Percentiles rank a stretch among this genome's conserved stretches.
Conservation (phyloP, 2,797 vertebrate genomes). For the Typhlichthys subterraneus region DNA sequence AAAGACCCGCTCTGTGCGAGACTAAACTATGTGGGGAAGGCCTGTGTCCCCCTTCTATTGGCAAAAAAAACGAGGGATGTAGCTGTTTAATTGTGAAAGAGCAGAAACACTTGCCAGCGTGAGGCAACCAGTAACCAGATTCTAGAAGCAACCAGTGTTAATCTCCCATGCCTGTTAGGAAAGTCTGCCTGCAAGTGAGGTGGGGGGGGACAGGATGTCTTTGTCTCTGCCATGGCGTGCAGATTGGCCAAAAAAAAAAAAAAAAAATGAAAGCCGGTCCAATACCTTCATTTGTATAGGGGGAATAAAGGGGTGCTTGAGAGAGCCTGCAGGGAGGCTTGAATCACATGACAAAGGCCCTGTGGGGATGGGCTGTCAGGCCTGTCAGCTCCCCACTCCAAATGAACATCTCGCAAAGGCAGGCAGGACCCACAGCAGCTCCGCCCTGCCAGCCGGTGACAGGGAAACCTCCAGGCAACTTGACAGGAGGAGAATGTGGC, state of each 20-base stretch:
- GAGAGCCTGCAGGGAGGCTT: constrained; percentile 80
- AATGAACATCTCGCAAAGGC: constrained; percentile 97
- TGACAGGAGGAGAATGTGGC: constrained; percentile 98
- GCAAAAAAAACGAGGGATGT: constrained; percentile 68
- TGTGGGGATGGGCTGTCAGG: constrained; percentile 95
- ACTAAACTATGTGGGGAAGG: constrained; percentile 59
- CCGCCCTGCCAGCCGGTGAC: constrained; percentile 87
- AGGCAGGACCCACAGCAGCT: constrained; percentile 82
- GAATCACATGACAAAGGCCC: constrained; percentile 86
- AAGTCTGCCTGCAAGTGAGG: constrained; percentile 69
- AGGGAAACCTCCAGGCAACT: constrained; percentile 95
- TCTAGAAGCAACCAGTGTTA: constrained; percentile 82
- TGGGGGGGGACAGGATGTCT: constrained; percentile 72
- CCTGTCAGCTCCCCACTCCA: constrained; percentile 92
- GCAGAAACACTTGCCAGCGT: constrained; percentile 72
- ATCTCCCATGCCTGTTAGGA: constrained; percentile 82
- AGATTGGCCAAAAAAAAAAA: constrained; percentile 69
- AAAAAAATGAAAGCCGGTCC: constrained; percentile 71
- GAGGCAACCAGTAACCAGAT: constrained; percentile 71
- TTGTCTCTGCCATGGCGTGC: constrained; percentile 80
- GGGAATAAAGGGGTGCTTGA: constrained; percentile 81
- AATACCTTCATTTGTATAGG: constrained; percentile 81
- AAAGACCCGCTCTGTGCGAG: constrained; percentile 43
- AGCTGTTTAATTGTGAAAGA: constrained; percentile 75
- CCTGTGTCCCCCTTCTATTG: constrained; percentile 59